These are phyloP conservation scores for Pogonus chalceus DNA, from an alignment of 1,140 invertebrate species.

Conservation along the genomic window DNA sequence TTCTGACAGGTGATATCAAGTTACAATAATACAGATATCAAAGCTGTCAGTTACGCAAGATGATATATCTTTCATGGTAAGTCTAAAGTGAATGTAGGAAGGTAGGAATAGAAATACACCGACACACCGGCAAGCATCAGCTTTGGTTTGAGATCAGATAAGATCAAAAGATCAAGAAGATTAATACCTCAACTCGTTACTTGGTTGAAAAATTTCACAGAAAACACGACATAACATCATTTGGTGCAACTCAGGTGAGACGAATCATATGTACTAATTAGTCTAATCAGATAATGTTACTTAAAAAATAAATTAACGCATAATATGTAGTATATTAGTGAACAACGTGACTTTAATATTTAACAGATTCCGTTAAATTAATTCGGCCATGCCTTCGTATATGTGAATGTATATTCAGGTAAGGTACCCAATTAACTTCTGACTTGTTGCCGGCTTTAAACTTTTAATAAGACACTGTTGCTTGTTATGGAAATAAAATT, in stretches of 20 bases:
- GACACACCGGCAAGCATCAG: too few relatives aligned
- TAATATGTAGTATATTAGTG: neutral
- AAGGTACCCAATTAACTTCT: neutral
- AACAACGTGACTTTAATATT: neutral
- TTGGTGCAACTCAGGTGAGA: neutral
- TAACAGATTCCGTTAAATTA: too few relatives aligned
- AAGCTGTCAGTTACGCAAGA: neutral
- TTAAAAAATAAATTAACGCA: neutral
- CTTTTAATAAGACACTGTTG: neutral
- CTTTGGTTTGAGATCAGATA: neutral
- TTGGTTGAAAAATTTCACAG: too few relatives aligned
- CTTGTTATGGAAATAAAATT: neutral
- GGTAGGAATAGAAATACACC: neutral
- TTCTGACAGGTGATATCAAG: neutral
- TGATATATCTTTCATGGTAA: neutral
- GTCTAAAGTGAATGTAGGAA: neutral
- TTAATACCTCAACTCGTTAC: neutral
- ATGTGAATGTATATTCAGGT: neutral
- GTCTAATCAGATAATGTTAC: neutral
- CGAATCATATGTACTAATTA: neutral
- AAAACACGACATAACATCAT: neutral
- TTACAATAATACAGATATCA: neutral
- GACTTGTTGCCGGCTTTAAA: neutral
- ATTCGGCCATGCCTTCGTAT: too few relatives aligned
- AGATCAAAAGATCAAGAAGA: neutral